These are phyloP conservation scores for Myiopsitta monachus DNA, from an alignment of 2,113 vertebrate species.

Conservation along the genomic window DNA sequence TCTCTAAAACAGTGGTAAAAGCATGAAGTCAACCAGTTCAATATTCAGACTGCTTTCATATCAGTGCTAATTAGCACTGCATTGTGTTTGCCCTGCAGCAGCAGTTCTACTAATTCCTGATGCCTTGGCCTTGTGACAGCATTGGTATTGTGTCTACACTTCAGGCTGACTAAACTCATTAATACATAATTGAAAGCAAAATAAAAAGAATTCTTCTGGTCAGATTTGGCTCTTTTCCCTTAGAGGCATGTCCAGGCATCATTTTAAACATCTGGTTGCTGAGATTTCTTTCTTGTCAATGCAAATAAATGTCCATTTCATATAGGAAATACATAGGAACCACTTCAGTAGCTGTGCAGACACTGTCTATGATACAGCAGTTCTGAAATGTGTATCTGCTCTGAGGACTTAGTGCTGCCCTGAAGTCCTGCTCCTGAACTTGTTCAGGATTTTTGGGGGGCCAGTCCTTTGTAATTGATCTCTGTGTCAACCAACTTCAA, in stretches of 20 bases:
- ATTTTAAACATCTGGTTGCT: not conserved
- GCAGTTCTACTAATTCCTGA: not conserved
- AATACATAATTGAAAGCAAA: not conserved
- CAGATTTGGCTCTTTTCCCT: not conserved
- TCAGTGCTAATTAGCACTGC: not conserved
- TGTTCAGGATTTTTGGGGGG: not conserved
- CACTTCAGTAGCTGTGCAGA: not conserved
- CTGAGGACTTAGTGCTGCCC: not conserved
- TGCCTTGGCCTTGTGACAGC: not conserved
- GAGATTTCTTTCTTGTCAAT: not conserved
- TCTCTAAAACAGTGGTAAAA: not conserved
- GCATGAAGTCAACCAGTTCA: not conserved
- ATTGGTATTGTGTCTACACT: not conserved
- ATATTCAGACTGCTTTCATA: not conserved
- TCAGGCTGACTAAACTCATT: not conserved
- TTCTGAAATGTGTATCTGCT: not conserved
- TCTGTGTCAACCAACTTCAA: rapidly evolving
- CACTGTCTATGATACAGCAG: not conserved
- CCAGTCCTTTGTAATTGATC: not conserved
- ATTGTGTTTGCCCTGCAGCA: not conserved
- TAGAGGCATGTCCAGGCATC: not conserved
- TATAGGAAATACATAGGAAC: no score
- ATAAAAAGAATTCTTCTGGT: not conserved
- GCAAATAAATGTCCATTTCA: not conserved
- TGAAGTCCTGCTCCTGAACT: not conserved